Base-by-base conservation (phyloP, 2,888 invertebrate genomes). In the Sarcophaga subvicina region DNA sequence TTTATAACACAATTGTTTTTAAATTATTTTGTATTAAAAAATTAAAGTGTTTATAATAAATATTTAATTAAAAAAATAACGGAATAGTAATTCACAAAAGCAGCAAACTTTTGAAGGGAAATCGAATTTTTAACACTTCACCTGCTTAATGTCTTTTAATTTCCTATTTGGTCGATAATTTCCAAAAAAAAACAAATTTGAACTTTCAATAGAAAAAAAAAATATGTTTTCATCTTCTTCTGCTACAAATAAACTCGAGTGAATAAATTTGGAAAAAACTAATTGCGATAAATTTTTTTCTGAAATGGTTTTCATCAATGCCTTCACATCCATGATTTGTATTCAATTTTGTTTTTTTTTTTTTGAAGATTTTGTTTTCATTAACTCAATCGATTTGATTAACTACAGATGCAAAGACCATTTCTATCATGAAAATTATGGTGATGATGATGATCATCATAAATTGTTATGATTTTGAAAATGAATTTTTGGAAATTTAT, bases 301-400 rank as follows among this genome's bases (percentile, higher is more conserved):
- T 37, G 37, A 54, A 17, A 14, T 54, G 66, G 66, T 45, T 67
- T 67, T 45, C 45, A n/a, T 67, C 17, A 54, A 54, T 54, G 47
- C 22, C 17, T 10, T 10, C 69, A 60, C 17, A 37, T 8, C 0
- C 6, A 64, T 47, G 25, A 45, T 47, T 69, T 45, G 17, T 45
- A 4, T 71, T 63, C 14, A 62, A 47, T 71, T 72, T 77, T 4
- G 72, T 54, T 59, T 10, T 49, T 49, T 14, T 14, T 59, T 76
- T 5, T n/a, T 54, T 73, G 45, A 6, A 14, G n/a, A 47, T 76
- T 66, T 67, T 60, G 17, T 64, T 83, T 85, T 80, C 67, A 86
- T 86, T 82, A 82, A 80, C 63, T 83, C 77, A 80, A 72, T 27
- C 77, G 69, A 69, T 80, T 73, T 69, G 83, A 77, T 83, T 67